Base-by-base conservation (phyloP, 53 echinoderm and acorn worm genomes). In the Mesocentrotus franciscanus region DNA sequence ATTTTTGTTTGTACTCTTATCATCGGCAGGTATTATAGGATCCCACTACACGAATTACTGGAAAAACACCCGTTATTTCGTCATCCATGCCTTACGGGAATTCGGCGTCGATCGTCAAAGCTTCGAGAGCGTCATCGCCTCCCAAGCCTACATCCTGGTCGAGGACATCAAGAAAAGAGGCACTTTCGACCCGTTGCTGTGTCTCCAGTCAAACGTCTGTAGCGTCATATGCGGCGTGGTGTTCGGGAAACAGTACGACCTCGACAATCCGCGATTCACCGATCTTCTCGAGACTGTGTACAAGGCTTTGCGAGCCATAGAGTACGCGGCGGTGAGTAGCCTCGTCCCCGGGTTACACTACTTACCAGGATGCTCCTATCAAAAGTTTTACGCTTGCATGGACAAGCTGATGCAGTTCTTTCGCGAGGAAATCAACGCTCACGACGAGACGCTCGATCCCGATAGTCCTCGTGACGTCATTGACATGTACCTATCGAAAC, bases 341-440 rank as follows among this genome's bases (percentile, higher is more conserved):
- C 94, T 97, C 64, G 93, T 97, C 15, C 97, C 97, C 22, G 92
- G 92, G 60, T 71, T 97, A 70, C 93, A 93, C 79, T 95, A 97
- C 71, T 33, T 97, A n/a, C 97, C 97, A 0, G 92, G 81, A 10
- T 90, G 93, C 27, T 93, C 93, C 15, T 90, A 92, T 34, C 93
- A 90, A n/a, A 90, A 61, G 15, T 96, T 96, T 60, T 97, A 96
- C 93, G 32, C 22, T 18, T 56, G 85, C 4, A 95, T 97, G 96
- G 96, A 97, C 91, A 93, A 60, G 10, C 71, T 95, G 17, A 95
- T 95, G 39, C 49, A 24, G 10, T 95, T 95, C 61, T 93, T 95
- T 22, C 76, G 93, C 64, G 89, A 56, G 61, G 92, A 96, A 64
- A 97, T 97, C 78, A n/a, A 95, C 17, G 81, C 93, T 20, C 94